Evolutionary conservation across 2,797 vertebrate genomes (phyloP), one percentile per base, ranked within the genome.

Genomic region (Discoglossus pictus): DNA sequence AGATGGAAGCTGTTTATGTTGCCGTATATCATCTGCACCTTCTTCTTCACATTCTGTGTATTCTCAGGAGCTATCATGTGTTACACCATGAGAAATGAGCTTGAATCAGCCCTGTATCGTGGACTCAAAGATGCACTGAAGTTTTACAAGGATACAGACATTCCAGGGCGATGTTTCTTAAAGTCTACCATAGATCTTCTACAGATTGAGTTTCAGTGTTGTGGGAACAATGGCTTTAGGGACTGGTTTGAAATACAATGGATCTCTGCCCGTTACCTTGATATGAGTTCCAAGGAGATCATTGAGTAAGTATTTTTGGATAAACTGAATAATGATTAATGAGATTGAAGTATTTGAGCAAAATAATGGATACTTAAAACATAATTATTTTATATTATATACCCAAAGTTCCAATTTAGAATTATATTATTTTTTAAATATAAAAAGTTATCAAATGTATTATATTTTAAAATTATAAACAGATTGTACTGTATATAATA

Each of bases 161-260:
- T 87, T 40, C 94, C 94, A 0, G 94, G 94, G 17, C 78, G 92
- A 21, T 97, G 94, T 71, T 96, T 93, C 80, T 80, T 96, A 68
- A 97, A 97, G 85, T 86, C 81, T 72, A 93, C 88, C 0, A 83
- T 97, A 75, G 94, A 97, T 78, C 63, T 87, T 75, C 78, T 96
- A 78, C 94, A 97, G 84, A 92, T 96, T 18, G 82, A 91, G 77
- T 95, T 96, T 76, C 90, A 83, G 0, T 97, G 94, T 83, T 97
- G 94, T 66, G 94, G 94, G 50, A 95, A 95, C 80, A 87, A 84
- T 6, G 93, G 91, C 51, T 93, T 89, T 59, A 91, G 83, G 74
- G 94, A 97, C 83, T 96, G 94, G 94, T 96, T 96, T 81, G 90
- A 93, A 76, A 89, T 97, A 73, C 94, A 96, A 83, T 96, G 94